Conservation (phyloP, 2,888 invertebrate species). For the Agrotis segetum region DNA sequence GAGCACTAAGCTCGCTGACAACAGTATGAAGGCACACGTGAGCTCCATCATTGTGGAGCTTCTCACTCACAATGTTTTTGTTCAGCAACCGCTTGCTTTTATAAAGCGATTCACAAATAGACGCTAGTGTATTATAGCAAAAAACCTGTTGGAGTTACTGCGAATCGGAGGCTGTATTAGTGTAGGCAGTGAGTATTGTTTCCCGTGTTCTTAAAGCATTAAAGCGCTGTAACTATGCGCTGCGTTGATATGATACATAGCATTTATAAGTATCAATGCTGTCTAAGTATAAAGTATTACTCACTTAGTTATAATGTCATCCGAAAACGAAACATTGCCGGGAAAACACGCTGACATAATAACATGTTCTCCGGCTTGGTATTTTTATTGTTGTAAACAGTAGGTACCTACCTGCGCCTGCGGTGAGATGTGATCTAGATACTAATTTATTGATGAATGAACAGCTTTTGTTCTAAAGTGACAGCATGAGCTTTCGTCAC, state of each 20-base stretch:
- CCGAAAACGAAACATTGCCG: conserved; percentile 47
- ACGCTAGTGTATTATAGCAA: conserved; percentile 81
- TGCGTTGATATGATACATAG: conserved; percentile 15
- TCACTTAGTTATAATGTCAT: conserved; percentile 68
- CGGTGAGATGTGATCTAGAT: conserved; percentile 47
- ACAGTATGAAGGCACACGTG: conserved; percentile 79
- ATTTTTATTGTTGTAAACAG: conserved; percentile 38
- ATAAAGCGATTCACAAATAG: conserved; percentile 89
- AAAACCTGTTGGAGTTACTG: conserved; percentile 87
- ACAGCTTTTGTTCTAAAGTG: conserved; percentile 15
- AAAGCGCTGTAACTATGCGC: conserved; percentile 58
- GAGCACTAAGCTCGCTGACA: conserved; percentile 75
- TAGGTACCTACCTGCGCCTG: conserved; percentile 10
- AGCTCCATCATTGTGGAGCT: conserved; percentile 88
- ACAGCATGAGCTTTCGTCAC: conserved; percentile 15
- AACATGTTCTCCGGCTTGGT: conserved; percentile 59
- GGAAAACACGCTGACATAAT: conserved; percentile 66
- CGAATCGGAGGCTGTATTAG: conserved; percentile 82
- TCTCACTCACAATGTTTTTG: conserved; percentile 83
- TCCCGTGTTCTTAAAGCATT: conserved; percentile 75
- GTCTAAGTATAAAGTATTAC: conserved; percentile 70
- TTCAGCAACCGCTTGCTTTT: conserved; percentile 80
- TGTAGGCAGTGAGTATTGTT: conserved; percentile 80
- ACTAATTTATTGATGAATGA: conserved; percentile 45
- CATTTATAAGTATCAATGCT: conserved; percentile 26